Percentiles rank a stretch among this genome's conserved stretches.
Conservation (phyloP, 1,140 invertebrate genomes). For the Acromyrmex heyeri region DNA sequence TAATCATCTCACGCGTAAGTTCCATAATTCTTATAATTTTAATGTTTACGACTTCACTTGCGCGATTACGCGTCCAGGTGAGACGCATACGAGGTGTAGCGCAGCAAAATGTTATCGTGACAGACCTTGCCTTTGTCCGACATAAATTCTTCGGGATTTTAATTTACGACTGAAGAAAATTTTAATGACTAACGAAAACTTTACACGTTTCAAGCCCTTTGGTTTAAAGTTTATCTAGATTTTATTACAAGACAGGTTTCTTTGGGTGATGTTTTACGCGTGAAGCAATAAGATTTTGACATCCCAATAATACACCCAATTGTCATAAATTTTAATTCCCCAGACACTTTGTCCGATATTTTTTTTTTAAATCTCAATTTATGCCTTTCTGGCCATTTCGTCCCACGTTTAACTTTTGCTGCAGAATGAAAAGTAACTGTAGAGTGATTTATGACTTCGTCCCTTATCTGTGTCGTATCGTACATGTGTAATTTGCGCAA, state of each 20-base stretch:
- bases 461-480: slow-evolving; percentile 2
- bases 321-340: slow-evolving; percentile 46
- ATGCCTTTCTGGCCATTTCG: background rate
- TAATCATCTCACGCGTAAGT: slow-evolving; percentile 61
- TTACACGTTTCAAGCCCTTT: background rate
- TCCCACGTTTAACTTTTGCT: slow-evolving; percentile 31
- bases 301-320: slow-evolving; percentile 18
- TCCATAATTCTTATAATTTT: slow-evolving; percentile 68
- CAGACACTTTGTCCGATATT: background rate
- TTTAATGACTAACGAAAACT: slow-evolving; percentile 7
- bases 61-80: slow-evolving; percentile 25
- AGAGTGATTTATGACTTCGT: slow-evolving; percentile 37
- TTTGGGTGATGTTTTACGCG: background rate
- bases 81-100: background rate
- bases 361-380: slow-evolving; percentile 56
- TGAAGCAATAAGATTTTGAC: slow-evolving; percentile 33
- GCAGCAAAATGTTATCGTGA: slow-evolving; percentile 2
- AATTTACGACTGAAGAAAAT: slow-evolving; percentile 51
- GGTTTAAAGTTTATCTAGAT: slow-evolving; percentile 18
- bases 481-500: slow-evolving; percentile 28
- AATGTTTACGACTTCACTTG: slow-evolving; percentile 60
- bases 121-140: slow-evolving; percentile 5
- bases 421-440: slow-evolving; percentile 30
- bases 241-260: slow-evolving; percentile 5
- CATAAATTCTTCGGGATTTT: background rate